A percentile compares a stretch with the other conserved stretches of the same genome.
These are phyloP conservation scores for Myodes glareolus DNA, from an alignment of 2,113 vertebrate species.

Conservation along the genomic window DNA sequence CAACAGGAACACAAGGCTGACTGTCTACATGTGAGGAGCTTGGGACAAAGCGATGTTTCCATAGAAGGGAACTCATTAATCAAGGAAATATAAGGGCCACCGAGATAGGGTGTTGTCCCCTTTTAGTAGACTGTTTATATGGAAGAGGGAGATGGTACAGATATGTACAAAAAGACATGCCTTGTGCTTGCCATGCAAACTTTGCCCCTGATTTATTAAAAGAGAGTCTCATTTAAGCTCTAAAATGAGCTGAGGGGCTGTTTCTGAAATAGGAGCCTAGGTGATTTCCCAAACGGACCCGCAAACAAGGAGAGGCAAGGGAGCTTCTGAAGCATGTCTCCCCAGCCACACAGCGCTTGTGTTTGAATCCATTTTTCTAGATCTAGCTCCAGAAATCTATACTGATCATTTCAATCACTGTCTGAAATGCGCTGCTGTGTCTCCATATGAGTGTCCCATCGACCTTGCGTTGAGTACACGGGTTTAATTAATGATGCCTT, in stretches of 20 bases:
- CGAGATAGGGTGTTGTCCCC: neutral
- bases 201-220: conserved; percentile 46
- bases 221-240: neutral
- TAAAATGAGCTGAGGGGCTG: neutral
- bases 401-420: neutral
- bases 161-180: neutral
- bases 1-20: neutral
- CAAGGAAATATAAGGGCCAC: neutral
- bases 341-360: neutral
- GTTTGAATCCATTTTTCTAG: conserved; percentile 26
- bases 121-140: neutral
- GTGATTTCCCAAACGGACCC: conserved; percentile 44
- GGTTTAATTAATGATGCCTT: neutral
- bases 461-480: neutral
- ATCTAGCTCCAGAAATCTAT: neutral
- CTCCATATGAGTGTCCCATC: neutral
- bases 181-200: conserved; percentile 33
- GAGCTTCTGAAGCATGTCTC: conserved; percentile 10
- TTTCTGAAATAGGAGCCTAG: conserved; percentile 47
- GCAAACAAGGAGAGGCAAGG: conserved; percentile 45
- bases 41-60: neutral
- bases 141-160: neutral
- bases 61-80: conserved; percentile 15
- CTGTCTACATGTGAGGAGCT: neutral
- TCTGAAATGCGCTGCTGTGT: neutral